A percentile compares a stretch with the other conserved stretches of the same genome.
These are phyloP conservation scores for Nasua narica DNA, from an alignment of 2,797 vertebrate species.

Conservation along the genomic window DNA sequence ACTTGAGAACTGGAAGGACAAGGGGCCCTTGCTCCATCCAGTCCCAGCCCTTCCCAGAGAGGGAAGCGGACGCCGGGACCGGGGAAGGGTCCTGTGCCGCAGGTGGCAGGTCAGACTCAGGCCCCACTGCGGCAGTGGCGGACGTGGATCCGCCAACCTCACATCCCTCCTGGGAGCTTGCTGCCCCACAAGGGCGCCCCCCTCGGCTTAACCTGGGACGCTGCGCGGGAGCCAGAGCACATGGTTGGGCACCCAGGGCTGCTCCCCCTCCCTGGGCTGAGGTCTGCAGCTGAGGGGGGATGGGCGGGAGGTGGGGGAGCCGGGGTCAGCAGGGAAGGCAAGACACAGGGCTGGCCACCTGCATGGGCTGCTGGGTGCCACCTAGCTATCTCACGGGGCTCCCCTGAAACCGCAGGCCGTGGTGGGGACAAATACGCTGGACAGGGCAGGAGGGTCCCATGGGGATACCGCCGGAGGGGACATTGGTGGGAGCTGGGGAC, in stretches of 20 bases:
- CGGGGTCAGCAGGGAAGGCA: neutral
- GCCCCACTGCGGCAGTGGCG: neutral
- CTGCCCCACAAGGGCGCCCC: neutral
- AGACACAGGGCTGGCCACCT: neutral
- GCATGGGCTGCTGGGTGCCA: neutral
- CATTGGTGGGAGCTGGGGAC: neutral
- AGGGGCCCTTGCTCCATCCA: neutral
- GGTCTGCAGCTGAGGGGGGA: neutral
- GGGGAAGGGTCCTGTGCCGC: neutral
- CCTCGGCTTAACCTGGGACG: too few species aligned
- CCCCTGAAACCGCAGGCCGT: neutral
- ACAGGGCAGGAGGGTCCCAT: neutral
- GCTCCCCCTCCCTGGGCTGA: too few species aligned
- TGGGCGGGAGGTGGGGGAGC: fast-evolving
- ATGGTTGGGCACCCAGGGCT: neutral
- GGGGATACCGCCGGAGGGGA: neutral
- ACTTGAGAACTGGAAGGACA: neutral
- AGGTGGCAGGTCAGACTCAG: neutral
- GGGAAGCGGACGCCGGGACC: neutral
- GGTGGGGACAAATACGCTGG: neutral
- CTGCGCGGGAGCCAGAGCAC: neutral
- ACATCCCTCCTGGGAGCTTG: neutral
- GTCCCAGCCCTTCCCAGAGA: neutral
- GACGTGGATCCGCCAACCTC: neutral
- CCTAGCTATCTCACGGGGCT: neutral